Percentiles rank a stretch among this genome's conserved stretches.
Evolutionary conservation across 2,888 invertebrate species (phyloP).

Genomic region (Patella depressa): DNA sequence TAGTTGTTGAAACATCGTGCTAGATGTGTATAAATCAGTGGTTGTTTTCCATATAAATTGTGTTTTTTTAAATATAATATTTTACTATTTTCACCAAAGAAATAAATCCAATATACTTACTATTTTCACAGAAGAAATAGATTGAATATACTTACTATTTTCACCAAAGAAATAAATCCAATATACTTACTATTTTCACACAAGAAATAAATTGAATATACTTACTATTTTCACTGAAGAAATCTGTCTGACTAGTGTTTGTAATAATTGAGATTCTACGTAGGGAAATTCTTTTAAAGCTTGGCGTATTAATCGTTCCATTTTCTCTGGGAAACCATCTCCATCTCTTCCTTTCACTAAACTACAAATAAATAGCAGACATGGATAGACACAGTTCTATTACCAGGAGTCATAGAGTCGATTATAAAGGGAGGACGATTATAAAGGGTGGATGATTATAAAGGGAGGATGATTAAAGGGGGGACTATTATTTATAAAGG

Average conservation of each 20-base stretch:
- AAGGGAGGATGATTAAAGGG: no score
- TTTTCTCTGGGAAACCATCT: conserved; percentile 74
- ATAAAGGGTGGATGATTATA: no score
- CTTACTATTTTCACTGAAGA: conserved; percentile 62
- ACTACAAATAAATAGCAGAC: conserved; percentile 38
- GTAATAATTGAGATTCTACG: conserved; percentile 84
- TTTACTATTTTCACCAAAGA: no score
- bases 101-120: no score
- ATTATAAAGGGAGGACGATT: background rate
- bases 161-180: conserved; percentile 49
- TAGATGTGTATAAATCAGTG: no score
- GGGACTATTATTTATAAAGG: no score
- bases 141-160: conserved; percentile 54
- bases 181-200: conserved; percentile 43
- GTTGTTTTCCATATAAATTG: no score
- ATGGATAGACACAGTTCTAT: background rate
- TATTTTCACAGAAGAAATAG: conserved; percentile 51
- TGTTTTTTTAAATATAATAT: no score
- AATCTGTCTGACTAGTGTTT: conserved; percentile 64
- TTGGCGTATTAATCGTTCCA: conserved; percentile 84
- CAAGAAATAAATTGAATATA: conserved; percentile 35
- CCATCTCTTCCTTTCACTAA: conserved; percentile 72
- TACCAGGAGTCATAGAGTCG: background rate
- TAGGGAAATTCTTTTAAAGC: conserved; percentile 91
- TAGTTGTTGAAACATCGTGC: no score